Evolutionary conservation across 2,113 vertebrate genomes (phyloP).

Genomic region (Polyodon spathula): DNA sequence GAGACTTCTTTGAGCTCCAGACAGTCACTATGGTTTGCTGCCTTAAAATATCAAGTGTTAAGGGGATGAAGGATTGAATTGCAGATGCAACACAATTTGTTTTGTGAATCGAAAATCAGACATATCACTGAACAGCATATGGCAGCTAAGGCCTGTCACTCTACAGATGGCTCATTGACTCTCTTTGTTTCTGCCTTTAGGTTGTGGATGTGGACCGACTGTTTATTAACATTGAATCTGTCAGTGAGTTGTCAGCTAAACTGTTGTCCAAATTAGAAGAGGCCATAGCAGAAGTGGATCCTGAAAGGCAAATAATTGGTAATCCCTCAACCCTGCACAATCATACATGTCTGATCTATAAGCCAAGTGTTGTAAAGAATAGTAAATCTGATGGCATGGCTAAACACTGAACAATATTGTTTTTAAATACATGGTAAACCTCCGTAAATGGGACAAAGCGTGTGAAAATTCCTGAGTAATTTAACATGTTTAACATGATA

Average conservation of each 20-base stretch:
- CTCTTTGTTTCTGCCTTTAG: constrained; percentile 36
- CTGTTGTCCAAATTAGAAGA: constrained; percentile 73
- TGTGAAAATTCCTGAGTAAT: too few relatives aligned
- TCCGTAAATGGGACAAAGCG: too few relatives aligned
- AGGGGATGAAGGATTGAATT: not conserved
- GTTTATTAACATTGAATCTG: constrained; percentile 88
- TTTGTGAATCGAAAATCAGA: not conserved
- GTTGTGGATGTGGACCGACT: constrained; percentile 80
- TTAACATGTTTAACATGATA: too few relatives aligned
- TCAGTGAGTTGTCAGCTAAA: constrained; percentile 78
- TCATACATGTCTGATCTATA: too few relatives aligned
- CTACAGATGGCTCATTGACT: not conserved
- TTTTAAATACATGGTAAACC: too few relatives aligned
- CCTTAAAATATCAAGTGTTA: too few relatives aligned
- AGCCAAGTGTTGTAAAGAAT: too few relatives aligned
- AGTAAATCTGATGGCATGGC: too few relatives aligned
- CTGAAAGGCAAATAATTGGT: constrained; percentile 78
- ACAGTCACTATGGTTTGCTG: too few relatives aligned
- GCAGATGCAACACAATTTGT: not conserved
- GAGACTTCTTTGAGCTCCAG: too few relatives aligned
- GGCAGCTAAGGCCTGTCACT: not conserved
- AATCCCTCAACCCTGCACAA: constrained; percentile 20
- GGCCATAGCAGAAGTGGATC: constrained; percentile 72
- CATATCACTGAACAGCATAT: not conserved
- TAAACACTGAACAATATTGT: too few relatives aligned